Base-by-base conservation (phyloP, 1,140 invertebrate genomes). In the Drosophila repletoides region DNA sequence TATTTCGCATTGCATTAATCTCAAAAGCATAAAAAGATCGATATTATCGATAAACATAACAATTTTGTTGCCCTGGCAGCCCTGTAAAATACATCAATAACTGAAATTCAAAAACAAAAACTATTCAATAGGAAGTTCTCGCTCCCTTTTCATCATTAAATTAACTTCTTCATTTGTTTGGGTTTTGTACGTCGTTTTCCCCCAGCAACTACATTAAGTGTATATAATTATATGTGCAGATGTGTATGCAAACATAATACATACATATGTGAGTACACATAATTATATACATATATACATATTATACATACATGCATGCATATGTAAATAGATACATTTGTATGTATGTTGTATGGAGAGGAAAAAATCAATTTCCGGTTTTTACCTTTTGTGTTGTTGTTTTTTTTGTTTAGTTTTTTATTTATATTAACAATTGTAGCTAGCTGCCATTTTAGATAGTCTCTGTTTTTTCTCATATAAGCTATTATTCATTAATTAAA, bases 291-390 rank as follows among this genome's bases (percentile, higher is more conserved):
- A 36, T 55, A 36, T 40, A 26, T 34, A 51, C 10, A 17, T 21
- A 26, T 33, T 31, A 56, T 31, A 14, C 17, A 41, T 33, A 21
- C 41, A 55, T 43, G 4, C 22, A 55, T 55, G 31, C 38, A 55
- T 63, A 45, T 41, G 29, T 49, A 41, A 31, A 40, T 49, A 49
- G 5, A n/a, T 14, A 49, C 21, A 10, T 49, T 9, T 10, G 10
- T 33, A 22, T 26, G 22, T 56, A 65, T 66, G 36, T 31, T n/a
- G n/a, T n/a, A n/a, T n/a, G n/a, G n/a, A n/a, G n/a, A 45, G 55
- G 56, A 46, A 67, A 67, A 67, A 67, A 67, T 67, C 64, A 67
- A 67, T 67, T 67, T 67, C 64, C 59, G 51, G 49, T 51, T 69
- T 38, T 29, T 41, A 60, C 45, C 49, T 58, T 52, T 64, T 31